Percentiles rank a stretch among this genome's conserved stretches.
These are phyloP conservation scores for Scortum barcoo DNA, from an alignment of 2,113 vertebrate genomes.

Conservation along the genomic window DNA sequence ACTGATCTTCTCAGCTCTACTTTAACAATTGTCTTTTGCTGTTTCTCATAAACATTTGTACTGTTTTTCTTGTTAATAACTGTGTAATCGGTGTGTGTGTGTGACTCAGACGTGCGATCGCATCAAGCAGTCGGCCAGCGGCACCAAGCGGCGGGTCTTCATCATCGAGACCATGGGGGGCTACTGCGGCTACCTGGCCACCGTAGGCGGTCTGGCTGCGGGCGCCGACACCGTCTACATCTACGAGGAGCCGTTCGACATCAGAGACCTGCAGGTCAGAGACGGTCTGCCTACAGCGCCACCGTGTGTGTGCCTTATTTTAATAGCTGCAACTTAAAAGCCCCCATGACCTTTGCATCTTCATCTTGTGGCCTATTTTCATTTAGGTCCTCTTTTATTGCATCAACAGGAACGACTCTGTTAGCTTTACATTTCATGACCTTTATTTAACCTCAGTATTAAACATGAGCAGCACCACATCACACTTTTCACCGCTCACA, in stretches of 20 bases:
- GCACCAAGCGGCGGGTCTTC: slow-evolving; percentile 96
- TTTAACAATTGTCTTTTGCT: neutral
- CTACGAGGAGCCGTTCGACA: slow-evolving; percentile 95
- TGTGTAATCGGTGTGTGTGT: neutral
- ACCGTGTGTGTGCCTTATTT: neutral
- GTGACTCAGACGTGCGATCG: slow-evolving; percentile 92
- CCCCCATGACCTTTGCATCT: neutral
- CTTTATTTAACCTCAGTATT: neutral
- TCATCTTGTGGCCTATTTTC: too few relatives aligned
- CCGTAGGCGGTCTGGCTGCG: slow-evolving; percentile 92
- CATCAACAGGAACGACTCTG: too few relatives aligned
- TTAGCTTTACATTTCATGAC: neutral
- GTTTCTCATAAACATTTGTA: neutral
- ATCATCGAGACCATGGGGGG: slow-evolving; percentile 99
- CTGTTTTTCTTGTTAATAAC: neutral
- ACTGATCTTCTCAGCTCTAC: slow-evolving; percentile 22
- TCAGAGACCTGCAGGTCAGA: slow-evolving; percentile 94
- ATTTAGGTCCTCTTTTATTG: too few relatives aligned
- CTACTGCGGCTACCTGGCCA: slow-evolving; percentile 97
- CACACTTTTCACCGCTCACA: neutral
- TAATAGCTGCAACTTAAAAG: neutral
- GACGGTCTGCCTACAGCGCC: neutral
- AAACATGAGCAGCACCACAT: neutral
- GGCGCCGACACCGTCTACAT: slow-evolving; percentile 97
- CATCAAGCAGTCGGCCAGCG: slow-evolving; percentile 97